Evolutionary conservation across 2,113 vertebrate genomes (phyloP).

Genomic region (Nothocercus julius): DNA sequence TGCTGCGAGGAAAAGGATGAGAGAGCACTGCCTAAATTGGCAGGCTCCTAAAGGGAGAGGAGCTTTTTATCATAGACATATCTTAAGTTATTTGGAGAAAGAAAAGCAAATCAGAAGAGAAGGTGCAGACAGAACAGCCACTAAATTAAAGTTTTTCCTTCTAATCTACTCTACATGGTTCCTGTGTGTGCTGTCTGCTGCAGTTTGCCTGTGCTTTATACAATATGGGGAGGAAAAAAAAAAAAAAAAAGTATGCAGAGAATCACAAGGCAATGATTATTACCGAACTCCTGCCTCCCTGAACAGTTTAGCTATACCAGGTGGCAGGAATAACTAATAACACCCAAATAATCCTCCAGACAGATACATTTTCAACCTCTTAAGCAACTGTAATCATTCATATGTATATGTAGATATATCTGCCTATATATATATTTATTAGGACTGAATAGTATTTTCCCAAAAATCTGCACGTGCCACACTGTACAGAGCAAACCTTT

Average conservation of each 20-base stretch:
- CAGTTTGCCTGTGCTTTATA: conserved; percentile 20
- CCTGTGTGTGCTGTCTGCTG: background rate
- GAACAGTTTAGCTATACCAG: background rate
- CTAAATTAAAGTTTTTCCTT: conserved; percentile 28
- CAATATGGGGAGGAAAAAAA: background rate
- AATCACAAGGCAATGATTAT: conserved; percentile 34
- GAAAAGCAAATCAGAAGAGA: background rate
- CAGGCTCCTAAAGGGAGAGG: background rate
- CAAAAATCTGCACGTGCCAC: background rate
- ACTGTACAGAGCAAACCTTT: background rate
- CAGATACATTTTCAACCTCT: background rate
- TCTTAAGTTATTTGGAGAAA: conserved; percentile 26
- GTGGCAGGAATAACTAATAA: background rate
- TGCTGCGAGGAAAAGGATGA: conserved; percentile 14
- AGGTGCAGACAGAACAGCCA: background rate
- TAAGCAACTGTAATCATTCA: background rate
- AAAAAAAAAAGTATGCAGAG: background rate
- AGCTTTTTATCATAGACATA: conserved; percentile 22
- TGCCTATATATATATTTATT: background rate
- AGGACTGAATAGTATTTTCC: background rate
- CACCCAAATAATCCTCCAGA: background rate
- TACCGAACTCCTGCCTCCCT: background rate
- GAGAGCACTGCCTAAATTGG: conserved; percentile 8
- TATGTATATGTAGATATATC: too few relatives aligned
- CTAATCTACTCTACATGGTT: background rate